These are phyloP conservation scores for Apotomis capreana DNA, from an alignment of 2,888 invertebrate species.

Conservation along the genomic window DNA sequence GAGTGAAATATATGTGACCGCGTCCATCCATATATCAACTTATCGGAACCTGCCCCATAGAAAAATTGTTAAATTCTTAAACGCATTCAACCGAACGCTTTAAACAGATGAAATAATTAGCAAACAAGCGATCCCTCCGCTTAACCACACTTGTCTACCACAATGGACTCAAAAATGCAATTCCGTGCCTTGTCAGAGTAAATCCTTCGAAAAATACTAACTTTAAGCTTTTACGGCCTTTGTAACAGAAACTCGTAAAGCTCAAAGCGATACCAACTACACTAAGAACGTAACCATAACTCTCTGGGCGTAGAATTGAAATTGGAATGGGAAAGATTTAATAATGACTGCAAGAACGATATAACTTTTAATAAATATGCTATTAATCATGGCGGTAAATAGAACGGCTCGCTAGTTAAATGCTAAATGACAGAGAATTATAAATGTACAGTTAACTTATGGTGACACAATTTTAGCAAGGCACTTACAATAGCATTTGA, in stretches of 20 bases:
- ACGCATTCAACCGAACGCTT: neutral
- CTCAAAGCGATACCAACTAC: constrained; percentile 42
- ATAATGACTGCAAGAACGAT: constrained; percentile 45
- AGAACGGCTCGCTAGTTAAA: constrained; percentile 28
- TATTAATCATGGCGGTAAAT: constrained; percentile 60
- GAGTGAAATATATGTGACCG: no score
- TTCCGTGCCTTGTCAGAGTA: constrained; percentile 75
- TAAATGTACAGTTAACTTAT: constrained; percentile 15
- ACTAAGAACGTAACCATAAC: constrained; percentile 6
- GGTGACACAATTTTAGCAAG: constrained; percentile 21
- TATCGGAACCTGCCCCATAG: neutral
- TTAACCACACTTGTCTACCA: constrained; percentile 61
- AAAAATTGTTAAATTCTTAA: neutral
- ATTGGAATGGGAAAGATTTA: neutral
- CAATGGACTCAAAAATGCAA: constrained; percentile 72
- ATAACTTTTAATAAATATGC: constrained; percentile 67
- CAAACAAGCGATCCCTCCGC: constrained; percentile 52
- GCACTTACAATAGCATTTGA: neutral
- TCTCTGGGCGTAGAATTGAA: neutral
- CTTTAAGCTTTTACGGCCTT: constrained; percentile 64
- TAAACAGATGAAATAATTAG: constrained; percentile 51
- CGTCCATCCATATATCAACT: no score
- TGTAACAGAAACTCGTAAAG: constrained; percentile 24
- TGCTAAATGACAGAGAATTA: constrained; percentile 32
- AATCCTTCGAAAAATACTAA: constrained; percentile 74